Percentiles rank a stretch among this genome's conserved stretches.
phyloP scores from a whole-genome alignment of 1,140 invertebrate species.

The Formica exsecta region DNA sequence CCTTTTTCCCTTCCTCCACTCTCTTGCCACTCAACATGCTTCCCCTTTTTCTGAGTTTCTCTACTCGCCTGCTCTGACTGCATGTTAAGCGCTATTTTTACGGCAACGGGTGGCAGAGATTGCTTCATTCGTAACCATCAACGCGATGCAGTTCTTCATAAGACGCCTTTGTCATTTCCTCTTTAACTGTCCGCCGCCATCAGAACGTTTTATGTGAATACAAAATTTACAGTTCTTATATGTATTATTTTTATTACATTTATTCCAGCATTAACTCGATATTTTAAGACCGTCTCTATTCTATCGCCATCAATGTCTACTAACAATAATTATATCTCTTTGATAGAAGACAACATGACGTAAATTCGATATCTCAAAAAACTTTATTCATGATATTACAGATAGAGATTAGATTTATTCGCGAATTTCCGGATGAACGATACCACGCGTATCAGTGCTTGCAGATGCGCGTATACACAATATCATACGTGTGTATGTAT shows the following conservation, averaged over 20 bases:
- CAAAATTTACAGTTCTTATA: neutral
- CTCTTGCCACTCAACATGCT: conserved; percentile 11
- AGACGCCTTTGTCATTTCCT: too few relatives aligned
- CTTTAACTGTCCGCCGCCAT: neutral
- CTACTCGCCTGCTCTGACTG: neutral
- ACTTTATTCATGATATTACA: conserved; percentile 19
- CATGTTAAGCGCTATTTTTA: conserved; percentile 50
- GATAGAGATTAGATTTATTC: conserved; percentile 40
- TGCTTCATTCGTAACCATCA: conserved; percentile 38
- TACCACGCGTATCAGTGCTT: neutral
- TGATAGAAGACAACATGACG: neutral
- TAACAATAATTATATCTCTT: neutral
- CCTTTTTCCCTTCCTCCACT: neutral
- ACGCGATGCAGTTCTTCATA: neutral
- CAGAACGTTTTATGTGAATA: neutral
- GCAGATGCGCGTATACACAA: too few relatives aligned
- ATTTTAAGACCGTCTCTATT: neutral
- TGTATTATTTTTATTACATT: neutral
- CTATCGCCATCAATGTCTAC: neutral
- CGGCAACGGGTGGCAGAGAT: conserved; percentile 28
- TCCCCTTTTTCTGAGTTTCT: conserved; percentile 13
- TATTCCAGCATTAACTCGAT: neutral
- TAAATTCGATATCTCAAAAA: conserved; percentile 29
- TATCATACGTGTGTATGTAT: neutral
- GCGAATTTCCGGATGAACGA: conserved; percentile 31